A percentile compares a stretch with the other conserved stretches of the same genome.
These are phyloP conservation scores for Corythornis cristatus DNA, from an alignment of 2,113 vertebrate species.

Conservation along the genomic window DNA sequence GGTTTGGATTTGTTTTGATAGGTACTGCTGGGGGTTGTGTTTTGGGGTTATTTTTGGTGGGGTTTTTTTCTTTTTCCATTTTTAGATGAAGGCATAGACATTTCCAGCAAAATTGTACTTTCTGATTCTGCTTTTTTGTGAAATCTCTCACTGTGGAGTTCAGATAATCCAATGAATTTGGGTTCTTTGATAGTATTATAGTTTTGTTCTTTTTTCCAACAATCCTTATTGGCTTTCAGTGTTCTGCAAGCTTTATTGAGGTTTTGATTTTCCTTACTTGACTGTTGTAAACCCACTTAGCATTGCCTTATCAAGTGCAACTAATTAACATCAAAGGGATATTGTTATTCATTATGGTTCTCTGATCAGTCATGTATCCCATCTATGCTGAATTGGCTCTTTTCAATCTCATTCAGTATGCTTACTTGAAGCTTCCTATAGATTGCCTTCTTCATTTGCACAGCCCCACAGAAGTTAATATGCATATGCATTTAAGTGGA, in stretches of 20 bases:
- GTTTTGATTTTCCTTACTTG: constrained; percentile 27
- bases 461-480: constrained; percentile 37
- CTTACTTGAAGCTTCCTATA: not conserved
- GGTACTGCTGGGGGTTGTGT: too few relatives aligned
- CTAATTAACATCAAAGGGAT: constrained; percentile 67
- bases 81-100: not conserved
- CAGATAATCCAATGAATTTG: not conserved
- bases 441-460: constrained; percentile 39
- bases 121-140: not conserved
- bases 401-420: constrained; percentile 26
- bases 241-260: not conserved
- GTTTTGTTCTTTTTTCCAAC: not conserved
- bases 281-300: constrained; percentile 35
- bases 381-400: constrained; percentile 58
- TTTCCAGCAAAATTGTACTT: not conserved
- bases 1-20: not conserved
- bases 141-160: not conserved
- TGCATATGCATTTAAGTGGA: constrained; percentile 58
- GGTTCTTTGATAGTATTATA: not conserved
- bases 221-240: not conserved
- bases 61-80: not conserved
- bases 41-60: not conserved
- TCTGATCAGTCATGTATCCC: constrained; percentile 38
- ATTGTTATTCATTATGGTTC: constrained; percentile 66
- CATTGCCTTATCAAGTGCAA: constrained; percentile 55